Evolutionary conservation across 2,888 invertebrate genomes (phyloP).

Genomic region (Pteria penguin): DNA sequence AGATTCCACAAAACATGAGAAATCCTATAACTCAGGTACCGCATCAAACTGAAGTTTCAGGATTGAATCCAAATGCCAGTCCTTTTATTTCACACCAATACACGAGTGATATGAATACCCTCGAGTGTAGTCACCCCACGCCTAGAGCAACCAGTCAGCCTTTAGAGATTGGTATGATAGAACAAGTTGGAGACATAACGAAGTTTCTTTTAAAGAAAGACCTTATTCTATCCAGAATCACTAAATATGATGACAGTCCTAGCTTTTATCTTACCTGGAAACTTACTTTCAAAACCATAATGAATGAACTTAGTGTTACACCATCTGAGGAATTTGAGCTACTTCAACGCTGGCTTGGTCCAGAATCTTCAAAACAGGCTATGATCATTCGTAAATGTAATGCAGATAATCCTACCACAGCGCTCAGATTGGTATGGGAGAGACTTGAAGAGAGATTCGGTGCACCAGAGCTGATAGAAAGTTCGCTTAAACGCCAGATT

Average conservation of each 20-base stretch:
- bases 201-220: constrained; percentile 31
- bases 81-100: no score
- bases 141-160: not conserved
- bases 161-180: not conserved
- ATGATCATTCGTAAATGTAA: constrained; percentile 10
- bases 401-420: not conserved
- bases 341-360: constrained; percentile 4
- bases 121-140: not conserved
- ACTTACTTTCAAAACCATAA: constrained; percentile 18
- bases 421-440: constrained; percentile 20
- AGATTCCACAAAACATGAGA: not conserved
- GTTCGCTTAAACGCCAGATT: constrained; percentile 7
- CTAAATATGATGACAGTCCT: constrained; percentile 27
- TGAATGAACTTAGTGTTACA: constrained; percentile 3
- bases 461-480: constrained; percentile 20
- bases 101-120: no score
- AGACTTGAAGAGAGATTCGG: constrained; percentile 25
- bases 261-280: constrained; percentile 23
- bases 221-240: constrained; percentile 15
- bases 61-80: no score
- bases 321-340: constrained; percentile 23
- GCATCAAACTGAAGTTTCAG: no score
- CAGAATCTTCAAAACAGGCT: constrained; percentile 24
- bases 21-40: not conserved
- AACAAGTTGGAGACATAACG: constrained; percentile 12